Evolutionary conservation across 2,888 invertebrate genomes (phyloP), one percentile per base, ranked within the genome.

Genomic region (Glaucopsyche alexis): DNA sequence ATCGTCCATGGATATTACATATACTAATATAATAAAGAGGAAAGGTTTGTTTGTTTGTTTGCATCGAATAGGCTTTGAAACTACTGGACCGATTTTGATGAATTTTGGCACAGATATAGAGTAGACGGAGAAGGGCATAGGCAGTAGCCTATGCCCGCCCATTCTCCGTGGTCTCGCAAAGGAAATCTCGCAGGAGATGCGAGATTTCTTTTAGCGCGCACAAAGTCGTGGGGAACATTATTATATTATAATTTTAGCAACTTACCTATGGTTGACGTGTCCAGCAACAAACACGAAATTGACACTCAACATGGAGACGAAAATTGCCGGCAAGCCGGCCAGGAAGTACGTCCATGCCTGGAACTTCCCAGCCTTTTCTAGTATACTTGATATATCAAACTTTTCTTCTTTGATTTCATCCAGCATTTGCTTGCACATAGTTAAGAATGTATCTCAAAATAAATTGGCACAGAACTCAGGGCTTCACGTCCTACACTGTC

Each of bases 261-360:
- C 83, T 79, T 75, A 89, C 90, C 90, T 82, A 74, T 89, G 89
- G 9, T 84, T 79, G 2, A 89, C 72, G 75, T 88, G 87, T 7
- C 86, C 90, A 49, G 87, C 87, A 2, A 86, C 84, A 73, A 91
- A 91, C n/a, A 91, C 80, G 55, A 87, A 91, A 74, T 91, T 90
- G 2, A 91, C 87, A 73, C 85, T 85, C 0, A 84, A 82, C 85
- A 89, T 87, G 1, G 85, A 85, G 0, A 86, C 79, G 42, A 87
- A 83, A 2, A 90, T 13, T 0, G 84, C 81, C 0, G 89, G 85
- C 1, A 89, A 42, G 75, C 87, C 88, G 16, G 85, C 80, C 16
- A 84, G 76, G 0, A 79, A 67, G 66, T 84, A 89, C 71, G 89
- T 89, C 29, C 85, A 71, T 40, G 81, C 79, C 76, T 94, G 94